phyloP scores from a whole-genome alignment of 2,113 vertebrate genomes.

The Athene noctua region DNA sequence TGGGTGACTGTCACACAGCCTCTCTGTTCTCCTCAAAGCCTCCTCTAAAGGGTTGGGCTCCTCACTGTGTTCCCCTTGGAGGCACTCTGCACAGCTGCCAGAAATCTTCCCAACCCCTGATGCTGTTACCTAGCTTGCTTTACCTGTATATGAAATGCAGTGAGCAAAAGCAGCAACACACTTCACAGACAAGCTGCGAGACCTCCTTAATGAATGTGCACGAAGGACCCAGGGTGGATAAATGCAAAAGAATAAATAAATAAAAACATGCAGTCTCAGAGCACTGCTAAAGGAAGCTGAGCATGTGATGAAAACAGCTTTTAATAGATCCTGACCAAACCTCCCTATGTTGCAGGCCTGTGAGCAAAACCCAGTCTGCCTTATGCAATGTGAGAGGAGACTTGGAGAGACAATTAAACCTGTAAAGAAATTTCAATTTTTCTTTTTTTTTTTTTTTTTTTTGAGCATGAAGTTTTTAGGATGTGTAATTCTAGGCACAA shows the following conservation, averaged over 20 bases:
- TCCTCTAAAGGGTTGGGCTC: background rate
- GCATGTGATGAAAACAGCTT: background rate
- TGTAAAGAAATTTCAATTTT: background rate
- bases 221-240: background rate
- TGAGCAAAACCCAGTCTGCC: constrained; percentile 1
- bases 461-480: background rate
- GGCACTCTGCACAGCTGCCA: background rate
- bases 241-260: constrained; percentile 11
- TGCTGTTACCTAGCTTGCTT: background rate
- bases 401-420: constrained; percentile 2
- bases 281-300: background rate
- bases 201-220: background rate
- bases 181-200: background rate
- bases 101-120: background rate
- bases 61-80: background rate
- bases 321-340: constrained; percentile 33
- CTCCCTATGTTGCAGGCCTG: background rate
- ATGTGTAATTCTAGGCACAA: background rate
- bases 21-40: background rate
- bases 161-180: background rate
- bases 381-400: background rate
- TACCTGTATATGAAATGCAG: background rate
- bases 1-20: background rate
- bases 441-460: background rate
- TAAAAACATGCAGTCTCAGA: background rate